Conservation (phyloP, 2,888 invertebrate species). For the Scaptodrosophila latifasciaeformis region DNA sequence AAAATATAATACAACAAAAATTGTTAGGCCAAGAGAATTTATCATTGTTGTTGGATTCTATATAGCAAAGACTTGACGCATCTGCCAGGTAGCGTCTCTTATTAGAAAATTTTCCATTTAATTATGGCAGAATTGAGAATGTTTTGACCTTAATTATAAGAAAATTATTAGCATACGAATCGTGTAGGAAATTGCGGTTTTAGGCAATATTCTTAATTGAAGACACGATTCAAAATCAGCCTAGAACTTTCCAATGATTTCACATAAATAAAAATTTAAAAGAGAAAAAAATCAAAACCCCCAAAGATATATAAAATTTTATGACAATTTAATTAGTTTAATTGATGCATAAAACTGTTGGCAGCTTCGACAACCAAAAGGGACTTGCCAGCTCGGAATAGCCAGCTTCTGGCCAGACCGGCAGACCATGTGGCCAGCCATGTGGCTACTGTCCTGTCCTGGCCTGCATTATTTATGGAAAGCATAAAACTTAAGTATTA, state of each 20-base stretch:
- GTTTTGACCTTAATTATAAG: constrained; percentile 35
- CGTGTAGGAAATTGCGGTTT: constrained; percentile 3
- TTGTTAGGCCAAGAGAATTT: not conserved
- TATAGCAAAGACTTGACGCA: not conserved
- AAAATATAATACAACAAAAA: not conserved
- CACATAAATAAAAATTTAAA: constrained; percentile 10
- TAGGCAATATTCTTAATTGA: not conserved
- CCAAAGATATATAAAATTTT: constrained; percentile 43
- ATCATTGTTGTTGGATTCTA: not conserved
- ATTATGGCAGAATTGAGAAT: constrained; percentile 1
- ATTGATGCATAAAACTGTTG: constrained; percentile 50
- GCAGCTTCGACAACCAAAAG: constrained; percentile 14
- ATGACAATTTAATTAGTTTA: constrained; percentile 64
- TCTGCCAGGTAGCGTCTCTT: not conserved
- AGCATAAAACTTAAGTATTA: constrained; percentile 63
- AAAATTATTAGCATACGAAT: constrained; percentile 3
- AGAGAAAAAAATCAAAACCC: constrained; percentile 4
- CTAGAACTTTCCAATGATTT: constrained; percentile 17
- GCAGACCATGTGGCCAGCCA: too few species aligned
- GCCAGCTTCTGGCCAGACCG: constrained; percentile 1
- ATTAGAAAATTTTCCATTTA: not conserved
- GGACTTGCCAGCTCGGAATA: not conserved
- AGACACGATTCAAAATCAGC: constrained; percentile 16
- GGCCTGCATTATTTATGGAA: constrained; percentile 49
- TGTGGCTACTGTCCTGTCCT: not conserved